Percentiles rank a stretch among this genome's conserved stretches.
Evolutionary conservation across 2,888 invertebrate species (phyloP).

Genomic region (Lepidonotus clava): DNA sequence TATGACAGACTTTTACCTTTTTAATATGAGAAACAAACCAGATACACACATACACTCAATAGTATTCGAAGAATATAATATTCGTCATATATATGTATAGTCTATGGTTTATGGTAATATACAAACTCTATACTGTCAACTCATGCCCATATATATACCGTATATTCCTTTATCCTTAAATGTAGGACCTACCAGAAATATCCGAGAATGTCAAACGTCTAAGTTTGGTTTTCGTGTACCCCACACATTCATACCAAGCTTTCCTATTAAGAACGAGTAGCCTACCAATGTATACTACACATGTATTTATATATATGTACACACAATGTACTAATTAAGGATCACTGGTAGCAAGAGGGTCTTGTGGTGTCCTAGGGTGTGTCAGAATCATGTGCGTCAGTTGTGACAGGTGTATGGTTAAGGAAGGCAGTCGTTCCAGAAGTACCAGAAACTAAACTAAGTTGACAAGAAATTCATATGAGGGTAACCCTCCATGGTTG

Average conservation of each 20-base stretch:
- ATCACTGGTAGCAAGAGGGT: neutral
- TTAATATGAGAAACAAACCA: slow-evolving; percentile 20
- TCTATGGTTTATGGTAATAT: neutral
- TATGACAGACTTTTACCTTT: slow-evolving; percentile 8
- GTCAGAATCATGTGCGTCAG: neutral
- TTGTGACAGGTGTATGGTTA: neutral
- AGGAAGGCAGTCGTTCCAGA: neutral
- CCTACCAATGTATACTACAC: neutral
- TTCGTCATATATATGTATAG: neutral
- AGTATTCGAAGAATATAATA: slow-evolving; percentile 12
- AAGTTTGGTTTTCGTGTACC: too few relatives aligned
- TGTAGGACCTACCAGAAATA: too few relatives aligned
- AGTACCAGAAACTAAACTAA: neutral
- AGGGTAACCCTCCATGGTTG: too few relatives aligned
- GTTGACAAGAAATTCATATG: too few relatives aligned
- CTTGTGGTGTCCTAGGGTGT: neutral
- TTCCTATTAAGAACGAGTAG: neutral
- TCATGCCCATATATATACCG: neutral
- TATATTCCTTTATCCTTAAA: too few relatives aligned
- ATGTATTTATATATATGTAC: neutral
- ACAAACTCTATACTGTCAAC: slow-evolving; percentile 4
- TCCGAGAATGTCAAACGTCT: too few relatives aligned
- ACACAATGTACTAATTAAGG: neutral
- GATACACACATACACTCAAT: slow-evolving; percentile 7
- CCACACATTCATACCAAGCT: neutral